Conservation (phyloP, 2,888 invertebrate genomes). For the Spodoptera littoralis region DNA sequence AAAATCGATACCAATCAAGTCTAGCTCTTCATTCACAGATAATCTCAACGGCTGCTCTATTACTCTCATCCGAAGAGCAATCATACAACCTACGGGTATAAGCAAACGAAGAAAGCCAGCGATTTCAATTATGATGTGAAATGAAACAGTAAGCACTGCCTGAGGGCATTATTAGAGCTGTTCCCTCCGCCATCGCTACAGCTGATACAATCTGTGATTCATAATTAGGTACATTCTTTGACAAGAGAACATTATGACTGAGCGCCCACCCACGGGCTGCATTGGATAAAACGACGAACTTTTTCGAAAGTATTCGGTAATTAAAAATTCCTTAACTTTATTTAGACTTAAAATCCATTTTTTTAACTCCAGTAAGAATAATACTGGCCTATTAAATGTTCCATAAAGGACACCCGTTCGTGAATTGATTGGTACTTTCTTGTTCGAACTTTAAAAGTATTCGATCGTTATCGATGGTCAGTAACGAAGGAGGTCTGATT, state of each 20-base stretch:
- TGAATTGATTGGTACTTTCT: slow-evolving; percentile 18
- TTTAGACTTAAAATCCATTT: slow-evolving; percentile 14
- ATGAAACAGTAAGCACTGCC: slow-evolving; percentile 56
- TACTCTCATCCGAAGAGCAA: slow-evolving; percentile 35
- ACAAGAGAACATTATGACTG: slow-evolving; percentile 32
- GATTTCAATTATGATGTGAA: slow-evolving; percentile 58
- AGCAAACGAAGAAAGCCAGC: slow-evolving; percentile 39
- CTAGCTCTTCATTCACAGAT: slow-evolving; percentile 20
- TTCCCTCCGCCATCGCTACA: slow-evolving; percentile 47
- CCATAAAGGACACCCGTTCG: slow-evolving; percentile 8
- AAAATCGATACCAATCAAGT: slow-evolving; percentile 23
- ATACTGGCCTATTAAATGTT: slow-evolving; percentile 27
- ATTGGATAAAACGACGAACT: slow-evolving; percentile 10
- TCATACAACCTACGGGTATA: slow-evolving; percentile 34
- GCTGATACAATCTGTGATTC: slow-evolving; percentile 68
- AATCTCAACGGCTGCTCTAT: slow-evolving; percentile 39
- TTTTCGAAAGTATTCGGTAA: slow-evolving; percentile 19
- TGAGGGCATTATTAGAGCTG: slow-evolving; percentile 49
- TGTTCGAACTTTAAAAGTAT: slow-evolving; percentile 22
- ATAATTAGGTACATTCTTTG: slow-evolving; percentile 66
- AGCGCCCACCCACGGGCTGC: slow-evolving; percentile 39
- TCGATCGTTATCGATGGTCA: slow-evolving; percentile 32
- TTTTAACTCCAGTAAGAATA: slow-evolving; percentile 16
- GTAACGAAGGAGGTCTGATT: slow-evolving; percentile 31
- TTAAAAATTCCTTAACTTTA: slow-evolving; percentile 29